Evolutionary conservation across 1,140 invertebrate species (phyloP).

Genomic region (Macrosteles quadrilineatus): DNA sequence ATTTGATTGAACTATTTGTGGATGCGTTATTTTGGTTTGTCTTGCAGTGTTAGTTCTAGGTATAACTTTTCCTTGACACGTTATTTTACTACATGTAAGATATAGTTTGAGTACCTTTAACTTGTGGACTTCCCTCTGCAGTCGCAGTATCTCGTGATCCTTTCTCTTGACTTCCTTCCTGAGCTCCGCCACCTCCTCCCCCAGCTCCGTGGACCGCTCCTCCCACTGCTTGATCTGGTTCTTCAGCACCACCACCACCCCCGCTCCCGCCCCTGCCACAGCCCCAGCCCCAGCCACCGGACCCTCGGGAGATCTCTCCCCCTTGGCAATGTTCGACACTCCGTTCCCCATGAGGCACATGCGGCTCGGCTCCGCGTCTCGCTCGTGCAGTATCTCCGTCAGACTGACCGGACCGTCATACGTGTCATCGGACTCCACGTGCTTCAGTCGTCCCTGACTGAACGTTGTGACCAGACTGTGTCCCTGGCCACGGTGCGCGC

Average conservation of each 20-base stretch:
- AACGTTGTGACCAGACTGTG: slow-evolving; percentile 41
- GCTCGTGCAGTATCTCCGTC: slow-evolving; percentile 44
- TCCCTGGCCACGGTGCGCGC: slow-evolving; percentile 35
- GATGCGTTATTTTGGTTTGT: too few relatives aligned
- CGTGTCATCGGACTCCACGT: slow-evolving; percentile 17
- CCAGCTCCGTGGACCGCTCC: slow-evolving; percentile 45
- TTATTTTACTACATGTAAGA: too few relatives aligned
- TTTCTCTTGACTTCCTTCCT: slow-evolving; percentile 48
- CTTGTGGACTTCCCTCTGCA: slow-evolving; percentile 63
- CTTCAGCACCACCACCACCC: slow-evolving; percentile 48
- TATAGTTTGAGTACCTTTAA: slow-evolving; percentile 62
- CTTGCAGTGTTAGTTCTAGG: too few relatives aligned
- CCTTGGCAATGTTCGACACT: slow-evolving; percentile 37
- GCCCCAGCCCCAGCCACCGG: slow-evolving; percentile 32
- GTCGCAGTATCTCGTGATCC: slow-evolving; percentile 52
- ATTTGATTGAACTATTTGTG: too few relatives aligned
- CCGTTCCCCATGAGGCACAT: slow-evolving; percentile 49
- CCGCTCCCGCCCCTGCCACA: slow-evolving; percentile 45
- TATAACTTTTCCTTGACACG: too few relatives aligned
- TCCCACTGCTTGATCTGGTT: slow-evolving; percentile 46
- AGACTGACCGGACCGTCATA: slow-evolving; percentile 43
- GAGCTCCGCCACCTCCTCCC: slow-evolving; percentile 45
- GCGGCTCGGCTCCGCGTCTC: neutral
- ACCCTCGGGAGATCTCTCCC: slow-evolving; percentile 35
- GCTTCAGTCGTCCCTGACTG: slow-evolving; percentile 43